Base-by-base conservation (phyloP, 2,888 invertebrate genomes). In the Incurvaria masculella region DNA sequence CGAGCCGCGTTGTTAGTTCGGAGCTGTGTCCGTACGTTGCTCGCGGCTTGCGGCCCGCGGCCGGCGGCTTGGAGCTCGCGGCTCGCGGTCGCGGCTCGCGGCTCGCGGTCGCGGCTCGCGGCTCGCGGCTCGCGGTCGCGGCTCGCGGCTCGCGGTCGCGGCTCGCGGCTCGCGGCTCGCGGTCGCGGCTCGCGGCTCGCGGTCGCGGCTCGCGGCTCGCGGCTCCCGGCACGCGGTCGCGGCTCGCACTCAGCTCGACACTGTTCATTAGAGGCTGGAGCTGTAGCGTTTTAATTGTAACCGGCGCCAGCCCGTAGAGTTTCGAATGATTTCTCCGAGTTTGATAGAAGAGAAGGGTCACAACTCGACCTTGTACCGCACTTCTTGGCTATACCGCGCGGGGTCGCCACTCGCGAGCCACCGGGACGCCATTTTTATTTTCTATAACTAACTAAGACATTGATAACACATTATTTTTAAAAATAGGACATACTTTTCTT, bases 341-440 rank as follows among this genome's bases (percentile, higher is more conserved):
- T 45, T 17, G 45, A 21, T 45, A 20, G 26, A 20, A 16, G 17
- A 33, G 27, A 18, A 21, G 27, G 40, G 39, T 39, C 23, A 21
- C 21, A 44, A 42, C 33, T 41, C 20, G 20, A 39, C 23, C 44
- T 20, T n/a, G 17, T 43, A 27, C 27, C 19, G 38, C 19, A 19
- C 46, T 45, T 47, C 40, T 40, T 43, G 38, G 51, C 45, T 43
- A 49, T 33, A 23, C 26, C 17, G 44, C 40, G 33, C 38, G 27
- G 50, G 39, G 8, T 26, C 62, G 59, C 65, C 64, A 64, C 69
- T 67, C 70, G 69, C 69, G 65, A 64, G 65, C 64, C 61, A 68
- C 65, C 68, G 68, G 68, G 72, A 72, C 73, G 68, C 64, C 57
- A 71, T 73, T 75, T 74, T 72, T 63, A 69, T 71, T 74, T 69